Evolutionary conservation across 1,140 invertebrate genomes (phyloP).

Genomic region (Neodiprion fabricii): DNA sequence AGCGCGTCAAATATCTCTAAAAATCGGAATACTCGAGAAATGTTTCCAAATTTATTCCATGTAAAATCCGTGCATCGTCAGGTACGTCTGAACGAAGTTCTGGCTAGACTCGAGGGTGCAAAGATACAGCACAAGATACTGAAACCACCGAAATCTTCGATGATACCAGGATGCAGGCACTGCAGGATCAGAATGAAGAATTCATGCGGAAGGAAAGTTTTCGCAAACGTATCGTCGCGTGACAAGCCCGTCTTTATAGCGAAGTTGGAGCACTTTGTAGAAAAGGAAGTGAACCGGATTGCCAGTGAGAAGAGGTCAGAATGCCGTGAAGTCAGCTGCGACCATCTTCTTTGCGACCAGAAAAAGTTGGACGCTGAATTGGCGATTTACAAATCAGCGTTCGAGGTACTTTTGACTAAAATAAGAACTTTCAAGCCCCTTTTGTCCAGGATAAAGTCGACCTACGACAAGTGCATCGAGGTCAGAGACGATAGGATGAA

Average conservation of each 20-base stretch:
- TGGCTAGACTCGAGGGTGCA: not conserved
- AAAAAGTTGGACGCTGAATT: slow-evolving; percentile 24
- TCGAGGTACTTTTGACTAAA: slow-evolving; percentile 45
- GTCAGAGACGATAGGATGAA: slow-evolving; percentile 40
- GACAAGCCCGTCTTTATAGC: not conserved
- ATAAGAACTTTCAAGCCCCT: slow-evolving; percentile 49
- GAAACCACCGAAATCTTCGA: not conserved
- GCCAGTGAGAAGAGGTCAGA: not conserved
- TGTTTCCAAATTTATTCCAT: not conserved
- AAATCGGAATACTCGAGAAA: not conserved
- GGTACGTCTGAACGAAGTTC: not conserved
- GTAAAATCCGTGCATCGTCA: not conserved
- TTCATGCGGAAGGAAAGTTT: not conserved
- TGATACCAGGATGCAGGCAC: not conserved
- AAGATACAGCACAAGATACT: not conserved
- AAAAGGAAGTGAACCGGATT: not conserved
- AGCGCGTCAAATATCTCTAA: no score
- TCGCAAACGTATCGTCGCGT: not conserved
- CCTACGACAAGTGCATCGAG: slow-evolving; percentile 52
- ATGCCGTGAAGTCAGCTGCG: not conserved
- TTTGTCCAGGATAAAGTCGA: slow-evolving; percentile 50
- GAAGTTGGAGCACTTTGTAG: not conserved
- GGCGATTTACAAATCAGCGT: slow-evolving; percentile 54
- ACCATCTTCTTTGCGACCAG: not conserved
- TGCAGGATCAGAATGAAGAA: not conserved